phyloP scores from a whole-genome alignment of 1,140 invertebrate genomes.

The Adelges cooleyi region DNA sequence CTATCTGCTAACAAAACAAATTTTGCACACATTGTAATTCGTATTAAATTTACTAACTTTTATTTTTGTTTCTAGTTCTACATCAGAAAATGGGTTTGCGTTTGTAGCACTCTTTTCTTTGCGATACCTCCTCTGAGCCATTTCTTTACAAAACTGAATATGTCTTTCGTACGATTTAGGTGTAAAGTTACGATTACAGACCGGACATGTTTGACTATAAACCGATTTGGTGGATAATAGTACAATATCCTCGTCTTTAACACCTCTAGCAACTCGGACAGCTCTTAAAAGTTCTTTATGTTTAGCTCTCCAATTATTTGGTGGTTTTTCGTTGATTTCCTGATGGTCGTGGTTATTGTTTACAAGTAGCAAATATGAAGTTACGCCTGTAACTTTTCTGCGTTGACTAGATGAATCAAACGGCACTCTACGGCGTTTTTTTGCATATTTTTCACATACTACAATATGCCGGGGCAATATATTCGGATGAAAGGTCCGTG shows the following conservation, averaged over 20 bases:
- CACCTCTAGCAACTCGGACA: conserved; percentile 30
- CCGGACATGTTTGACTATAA: conserved; percentile 50
- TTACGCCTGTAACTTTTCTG: conserved; percentile 57
- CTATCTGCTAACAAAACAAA: too few species aligned
- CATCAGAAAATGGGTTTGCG: conserved; percentile 49
- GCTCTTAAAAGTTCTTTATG: conserved; percentile 31
- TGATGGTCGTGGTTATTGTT: conserved; percentile 19
- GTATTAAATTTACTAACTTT: conserved; percentile 44
- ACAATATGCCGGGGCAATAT: conserved; percentile 59
- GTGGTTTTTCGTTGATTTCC: neutral
- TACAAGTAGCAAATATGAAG: conserved; percentile 37
- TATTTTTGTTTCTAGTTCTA: conserved; percentile 63
- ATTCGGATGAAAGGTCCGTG: conserved; percentile 53
- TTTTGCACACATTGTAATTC: too few species aligned
- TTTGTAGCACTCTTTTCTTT: conserved; percentile 46
- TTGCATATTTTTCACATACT: conserved; percentile 61
- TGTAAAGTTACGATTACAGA: conserved; percentile 71
- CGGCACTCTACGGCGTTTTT: conserved; percentile 61
- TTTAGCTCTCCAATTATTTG: conserved; percentile 33
- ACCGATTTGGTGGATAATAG: neutral
- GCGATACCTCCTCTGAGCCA: conserved; percentile 49
- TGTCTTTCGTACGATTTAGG: conserved; percentile 79
- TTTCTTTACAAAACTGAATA: conserved; percentile 80
- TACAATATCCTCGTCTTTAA: neutral
- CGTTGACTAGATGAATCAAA: conserved; percentile 79